Conservation (phyloP, 2,113 vertebrate genomes). For the mouse (Mus musculus) region GRCm39 chr7:110032001-110032500, state of each 20-base stretch:
- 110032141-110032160: background rate
- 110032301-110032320: conserved; percentile 7
- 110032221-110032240: conserved; percentile 23
- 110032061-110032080: conserved; percentile 17
- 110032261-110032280: conserved; percentile 41
- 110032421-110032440: background rate
- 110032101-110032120: conserved; percentile 44
- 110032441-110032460: conserved; percentile 43
- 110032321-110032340: conserved; percentile 35
- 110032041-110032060: conserved; percentile 28
- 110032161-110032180: background rate
- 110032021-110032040: background rate
- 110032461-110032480: conserved; percentile 47
- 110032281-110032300: conserved; percentile 16
- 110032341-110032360: conserved; percentile 10
- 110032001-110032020: conserved; percentile 21
- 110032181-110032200: background rate
- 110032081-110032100: background rate
- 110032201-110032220: conserved; percentile 18
- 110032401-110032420: background rate
- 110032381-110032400: background rate
- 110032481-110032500: background rate
- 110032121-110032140: conserved; percentile 48
- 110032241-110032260: conserved; percentile 6
- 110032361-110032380: conserved; percentile 48